Percentiles rank a stretch among this genome's conserved stretches.
These are phyloP conservation scores for Murina feae DNA, from an alignment of 2,113 vertebrate species.

Conservation along the genomic window DNA sequence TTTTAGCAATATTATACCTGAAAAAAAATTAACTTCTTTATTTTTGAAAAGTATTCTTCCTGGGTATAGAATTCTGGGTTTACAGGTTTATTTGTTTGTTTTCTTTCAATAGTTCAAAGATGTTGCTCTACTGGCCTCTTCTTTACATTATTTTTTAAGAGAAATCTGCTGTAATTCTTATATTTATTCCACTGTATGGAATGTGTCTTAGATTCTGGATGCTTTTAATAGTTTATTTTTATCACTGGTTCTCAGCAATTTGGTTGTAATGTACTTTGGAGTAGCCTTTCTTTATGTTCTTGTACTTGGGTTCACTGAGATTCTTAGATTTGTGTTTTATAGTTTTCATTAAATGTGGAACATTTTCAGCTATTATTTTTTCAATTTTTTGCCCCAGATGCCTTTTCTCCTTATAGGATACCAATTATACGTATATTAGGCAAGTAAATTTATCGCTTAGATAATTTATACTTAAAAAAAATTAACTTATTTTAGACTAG, in stretches of 20 bases:
- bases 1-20: not conserved
- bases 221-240: not conserved
- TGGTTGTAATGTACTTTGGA: not conserved
- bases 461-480: not conserved
- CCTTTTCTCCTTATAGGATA: not conserved
- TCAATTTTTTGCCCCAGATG: not conserved
- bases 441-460: not conserved
- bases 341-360: conserved; percentile 8
- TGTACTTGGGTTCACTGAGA: not conserved
- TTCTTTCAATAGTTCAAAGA: not conserved
- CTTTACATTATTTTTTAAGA: not conserved
- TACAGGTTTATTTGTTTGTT: not conserved
- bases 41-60: not conserved
- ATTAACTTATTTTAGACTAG: not conserved
- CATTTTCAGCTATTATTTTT: not conserved
- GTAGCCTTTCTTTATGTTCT: not conserved
- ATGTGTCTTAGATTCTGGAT: not conserved
- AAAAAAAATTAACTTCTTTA: not conserved
- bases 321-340: not conserved
- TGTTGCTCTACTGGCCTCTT: not conserved
- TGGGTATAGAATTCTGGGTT: not conserved
- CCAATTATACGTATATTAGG: not conserved
- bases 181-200: not conserved
- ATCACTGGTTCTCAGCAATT: not conserved
- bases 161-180: not conserved